Evolutionary conservation across 2,888 invertebrate species (phyloP), one percentile per base, ranked within the genome.

Genomic region (Trachelus troglodyta): DNA sequence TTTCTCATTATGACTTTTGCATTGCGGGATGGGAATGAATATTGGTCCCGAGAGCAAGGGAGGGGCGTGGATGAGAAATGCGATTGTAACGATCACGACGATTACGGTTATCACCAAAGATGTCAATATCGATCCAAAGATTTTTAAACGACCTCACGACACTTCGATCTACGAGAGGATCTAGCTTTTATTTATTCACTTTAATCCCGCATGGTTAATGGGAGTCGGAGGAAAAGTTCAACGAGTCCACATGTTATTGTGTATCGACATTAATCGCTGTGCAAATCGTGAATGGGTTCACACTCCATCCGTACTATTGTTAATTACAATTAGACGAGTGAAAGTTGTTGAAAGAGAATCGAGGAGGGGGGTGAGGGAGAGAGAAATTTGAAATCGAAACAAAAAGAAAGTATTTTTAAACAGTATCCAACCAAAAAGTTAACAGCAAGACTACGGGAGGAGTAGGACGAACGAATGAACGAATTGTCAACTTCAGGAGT

Each of bases 41-140:
- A 1, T 12, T 35, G 6, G 1, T 15, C 12, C 12, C 12, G 71
- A 30, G 30, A 30, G 31, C 3, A 12, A 3, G 31, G 12, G 71
- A 31, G 71, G 33, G 15, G 15, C 33, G 31, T 1, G 4, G 33
- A 71, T 71, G 15, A 71, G 23, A 56, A 56, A 56, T 23, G 23
- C 56, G 9, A 56, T 56, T 23, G 23, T 56, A 23, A 56, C 23
- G 40, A 15, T 15, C 4, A 40, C 40, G 40, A 56, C 15, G 40
- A 56, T 56, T 56, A 56, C 56, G 56, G 23, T 56, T 31, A 82
- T 84, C 85, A 85, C 89, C 89, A 89, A 89, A 89, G 89, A 89
- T 82, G 84, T 85, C 84, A 80, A 76, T 81, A 83, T 84, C 82
- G 81, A 87, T 84, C 89, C 88, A 89, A 89, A 89, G 89, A 89